These are phyloP conservation scores for Icerya purchasi DNA, from an alignment of 2,888 invertebrate genomes.

Conservation along the genomic window DNA sequence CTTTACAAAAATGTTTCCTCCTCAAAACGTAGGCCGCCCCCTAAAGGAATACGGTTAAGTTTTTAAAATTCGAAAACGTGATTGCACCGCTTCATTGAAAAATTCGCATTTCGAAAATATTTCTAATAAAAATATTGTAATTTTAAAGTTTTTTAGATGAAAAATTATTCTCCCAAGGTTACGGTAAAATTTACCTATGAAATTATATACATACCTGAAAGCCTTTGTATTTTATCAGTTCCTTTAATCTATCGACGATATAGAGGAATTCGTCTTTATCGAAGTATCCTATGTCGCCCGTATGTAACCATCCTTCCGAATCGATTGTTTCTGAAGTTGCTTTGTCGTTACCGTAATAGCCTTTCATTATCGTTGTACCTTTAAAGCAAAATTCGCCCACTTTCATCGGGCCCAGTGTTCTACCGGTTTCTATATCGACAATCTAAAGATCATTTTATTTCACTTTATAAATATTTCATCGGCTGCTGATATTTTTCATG, in stretches of 20 bases:
- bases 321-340: constrained; percentile 52
- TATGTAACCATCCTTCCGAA: constrained; percentile 55
- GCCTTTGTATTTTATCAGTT: constrained; percentile 33
- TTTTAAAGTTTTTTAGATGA: no score
- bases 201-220: constrained; percentile 31
- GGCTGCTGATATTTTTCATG: no score
- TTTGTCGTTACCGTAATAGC: constrained; percentile 51
- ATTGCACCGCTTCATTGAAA: no score
- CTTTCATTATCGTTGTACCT: constrained; percentile 59
- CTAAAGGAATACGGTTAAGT: no score
- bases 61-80: no score
- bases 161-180: no score
- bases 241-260: constrained; percentile 30
- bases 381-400: constrained; percentile 69
- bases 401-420: constrained; percentile 36
- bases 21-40: no score
- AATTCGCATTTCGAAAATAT: no score
- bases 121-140: no score
- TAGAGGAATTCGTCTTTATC: constrained; percentile 32
- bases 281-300: constrained; percentile 58
- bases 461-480: no score
- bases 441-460: constrained; percentile 14
- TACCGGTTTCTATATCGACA: constrained; percentile 25
- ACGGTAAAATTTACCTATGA: no score
- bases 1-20: no score